Base-by-base conservation (phyloP, 2,888 invertebrate genomes). In the Ectobius pallidus region DNA sequence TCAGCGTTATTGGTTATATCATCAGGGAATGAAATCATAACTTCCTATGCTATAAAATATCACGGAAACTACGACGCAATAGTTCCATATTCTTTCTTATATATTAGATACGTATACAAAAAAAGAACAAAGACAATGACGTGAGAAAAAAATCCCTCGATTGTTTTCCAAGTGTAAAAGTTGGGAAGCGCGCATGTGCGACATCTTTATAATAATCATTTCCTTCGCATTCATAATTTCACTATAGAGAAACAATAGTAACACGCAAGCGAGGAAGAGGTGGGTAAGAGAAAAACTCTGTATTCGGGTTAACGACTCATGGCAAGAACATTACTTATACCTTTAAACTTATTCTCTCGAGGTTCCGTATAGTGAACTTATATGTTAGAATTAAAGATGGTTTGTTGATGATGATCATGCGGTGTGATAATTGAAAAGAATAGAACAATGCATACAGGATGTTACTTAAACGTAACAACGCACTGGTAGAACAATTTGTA, bases 131-230 rank as follows among this genome's bases (percentile, higher is more conserved):
- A 25, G n/a, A 65, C 30, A 65, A 44, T 65, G 46, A 65, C 65
- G 65, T 65, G 65, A 65, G 65, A 65, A 46, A 46, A 25, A 65
- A 65, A 44, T 44, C n/a, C n/a, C 11, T 42, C 27, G 46, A 46
- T 65, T 65, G 65, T 46, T 22, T 65, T 14, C 20, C 14, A 14
- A 18, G n/a, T 18, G 52, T 52, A 63, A 20, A 25, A 65, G 44
- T 44, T 30, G 44, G 27, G 27, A 65, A 46, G 27, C 18, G 27
- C 27, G 65, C 46, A 65, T 46, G 65, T 65, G 65, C 30, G 65
- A 65, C 65, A 65, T 27, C 65, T 65, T 65, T 65, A 46, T 65
- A 65, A 65, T 65, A 65, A 65, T 46, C 22, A 65, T 46, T 65
- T 65, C 65, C 65, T 46, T 65, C 11, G 42, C 34, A 63, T 63